Base-by-base conservation (phyloP, 1,140 invertebrate species). In the Eufriesea mexicana region DNA sequence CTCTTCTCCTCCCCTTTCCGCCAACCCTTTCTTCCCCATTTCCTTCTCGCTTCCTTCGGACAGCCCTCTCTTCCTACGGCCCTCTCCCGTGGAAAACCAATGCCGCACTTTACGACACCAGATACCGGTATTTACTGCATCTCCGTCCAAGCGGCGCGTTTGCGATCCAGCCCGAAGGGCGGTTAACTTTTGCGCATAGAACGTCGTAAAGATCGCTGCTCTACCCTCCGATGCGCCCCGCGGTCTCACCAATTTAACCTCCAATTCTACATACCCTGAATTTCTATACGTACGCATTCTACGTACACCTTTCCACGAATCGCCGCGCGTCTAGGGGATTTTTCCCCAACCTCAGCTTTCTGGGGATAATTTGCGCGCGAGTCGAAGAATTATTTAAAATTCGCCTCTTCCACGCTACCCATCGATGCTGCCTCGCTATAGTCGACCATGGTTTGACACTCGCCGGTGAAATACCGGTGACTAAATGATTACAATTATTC, bases 71-170 rank as follows among this genome's bases (percentile, higher is more conserved):
- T 35, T 35, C 35, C 35, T 35, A 35, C 35, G 35, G 35, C 35
- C 20, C 79, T 77, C 61, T 67, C 62, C 49, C 67, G 75, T 80
- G 87, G 90, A 91, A 90, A 91, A 90, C 89, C 89, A 87, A 90
- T 89, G 91, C 89, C 81, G 87, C 73, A 89, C 86, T 91, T 91
- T 90, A 92, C 92, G 90, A 89, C 86, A 81, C 76, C 77, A 90
- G 88, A 91, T 91, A 90, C 86, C 85, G 86, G 90, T 91, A 90
- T 91, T 90, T 90, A 90, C 89, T 84, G 86, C 87, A 57, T 72
- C 75, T 66, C 23, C 49, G 47, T 25, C 12, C 25, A 67, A 84
- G 88, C 89, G 86, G 86, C 85, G 82, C 85, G 85, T 89, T 90
- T 88, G 86, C 83, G 55, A 86, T 80, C 77, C 68, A 23, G 10